Base-by-base conservation (phyloP, 2,888 invertebrate species). In the Scrobipalpa costella region DNA sequence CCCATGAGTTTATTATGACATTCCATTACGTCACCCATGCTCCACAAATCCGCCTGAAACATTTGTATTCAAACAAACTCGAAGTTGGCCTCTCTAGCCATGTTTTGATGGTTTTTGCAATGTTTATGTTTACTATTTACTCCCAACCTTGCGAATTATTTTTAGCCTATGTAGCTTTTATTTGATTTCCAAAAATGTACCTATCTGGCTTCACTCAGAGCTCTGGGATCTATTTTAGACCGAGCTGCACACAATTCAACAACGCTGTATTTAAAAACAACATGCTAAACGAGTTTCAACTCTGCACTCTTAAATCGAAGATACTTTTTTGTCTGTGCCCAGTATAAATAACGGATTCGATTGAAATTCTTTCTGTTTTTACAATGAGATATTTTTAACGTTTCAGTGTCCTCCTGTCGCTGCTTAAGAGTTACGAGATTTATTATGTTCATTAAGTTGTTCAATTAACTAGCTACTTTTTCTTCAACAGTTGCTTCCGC, bases 141-240 rank as follows among this genome's bases (percentile, higher is more conserved):
- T 78, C 71, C 68, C 78, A 86, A 84, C 84, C 84, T 87, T 87
- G 84, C 79, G 79, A 33, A 52, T 63, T 88, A 88, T 89, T 85
- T 84, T 83, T 85, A 85, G 77, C 80, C 75, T 71, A n/a, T 77
- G 75, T 72, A 75, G 80, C 77, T 83, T 90, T 87, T 85, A 88
- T 88, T 89, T 85, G 88, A 87, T 86, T 87, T 90, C 90, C 90
- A 87, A 89, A 90, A 89, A 90, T 88, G 90, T 90, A 88, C 84
- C 78, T 88, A 87, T 86, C 86, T 84, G 79, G 83, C 78, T 78
- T 82, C 67, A 75, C 78, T 80, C 83, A 75, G 77, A 79, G 85
- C 84, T 73, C 80, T 81, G 74, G 74, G 72, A 75, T 89, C 90
- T 90, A 90, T 88, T 90, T 90, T 85, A 77, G 81, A 80, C 70